A percentile compares a stretch with the other conserved stretches of the same genome.
Conservation (phyloP, 2,113 vertebrate genomes). For the Notothenia rossii region DNA sequence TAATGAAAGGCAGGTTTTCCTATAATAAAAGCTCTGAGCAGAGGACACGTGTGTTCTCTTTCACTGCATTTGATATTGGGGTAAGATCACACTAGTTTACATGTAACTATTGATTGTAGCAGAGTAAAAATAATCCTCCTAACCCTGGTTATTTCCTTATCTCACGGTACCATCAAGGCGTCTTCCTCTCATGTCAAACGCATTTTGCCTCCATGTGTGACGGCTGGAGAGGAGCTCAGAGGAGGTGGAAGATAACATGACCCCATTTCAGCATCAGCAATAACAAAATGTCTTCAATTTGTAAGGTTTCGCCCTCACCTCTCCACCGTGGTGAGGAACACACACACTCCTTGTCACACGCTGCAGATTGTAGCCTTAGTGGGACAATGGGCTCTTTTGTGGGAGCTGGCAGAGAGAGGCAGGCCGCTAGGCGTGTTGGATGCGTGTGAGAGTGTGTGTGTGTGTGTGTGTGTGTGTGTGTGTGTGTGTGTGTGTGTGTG, state of each 20-base stretch:
- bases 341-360: slow-evolving; percentile 68
- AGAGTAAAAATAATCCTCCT: too few species aligned
- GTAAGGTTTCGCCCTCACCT: slow-evolving; percentile 73
- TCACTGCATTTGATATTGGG: too few species aligned
- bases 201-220: slow-evolving; percentile 19
- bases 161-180: neutral
- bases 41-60: too few species aligned
- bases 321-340: slow-evolving; percentile 54
- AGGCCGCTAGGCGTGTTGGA: slow-evolving; percentile 82
- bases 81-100: too few species aligned
- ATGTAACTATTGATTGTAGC: too few species aligned
- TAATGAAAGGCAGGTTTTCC: too few species aligned
- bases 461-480: slow-evolving; percentile 67
- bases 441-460: slow-evolving; percentile 58
- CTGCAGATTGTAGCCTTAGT: slow-evolving; percentile 90
- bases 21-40: too few species aligned
- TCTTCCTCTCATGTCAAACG: slow-evolving; percentile 9
- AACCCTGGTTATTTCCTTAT: neutral
- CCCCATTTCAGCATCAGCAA: slow-evolving; percentile 64
- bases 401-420: slow-evolving; percentile 87
- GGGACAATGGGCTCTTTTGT: slow-evolving; percentile 94
- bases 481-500: too few species aligned
- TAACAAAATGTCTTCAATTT: slow-evolving; percentile 69
- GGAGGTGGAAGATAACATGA: slow-evolving; percentile 64
- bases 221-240: neutral